Percentiles rank a stretch among this genome's conserved stretches.
phyloP scores from a whole-genome alignment of 1,140 invertebrate genomes.

The Sipha flava region DNA sequence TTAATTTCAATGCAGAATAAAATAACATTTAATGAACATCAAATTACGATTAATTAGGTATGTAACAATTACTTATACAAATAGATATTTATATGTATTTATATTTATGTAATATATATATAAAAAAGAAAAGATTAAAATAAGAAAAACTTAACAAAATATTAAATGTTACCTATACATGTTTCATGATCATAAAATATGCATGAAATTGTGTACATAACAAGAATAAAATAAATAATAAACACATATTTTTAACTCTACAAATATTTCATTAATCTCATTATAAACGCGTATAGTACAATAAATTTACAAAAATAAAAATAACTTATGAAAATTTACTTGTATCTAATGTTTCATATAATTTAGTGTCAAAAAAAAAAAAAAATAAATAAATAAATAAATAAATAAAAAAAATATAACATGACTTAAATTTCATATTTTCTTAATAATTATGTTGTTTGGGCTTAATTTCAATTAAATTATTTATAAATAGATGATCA shows the following conservation, averaged over 20 bases:
- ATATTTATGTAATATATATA: neutral
- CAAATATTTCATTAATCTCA: neutral
- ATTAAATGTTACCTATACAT: constrained; percentile 9
- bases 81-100: neutral
- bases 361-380: neutral
- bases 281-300: neutral
- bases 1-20: neutral
- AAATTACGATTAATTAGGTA: constrained; percentile 23
- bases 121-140: neutral
- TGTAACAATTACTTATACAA: constrained; percentile 2
- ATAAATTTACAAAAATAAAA: neutral
- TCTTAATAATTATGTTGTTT: neutral
- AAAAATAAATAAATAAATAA: too few relatives aligned
- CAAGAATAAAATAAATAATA: constrained; percentile 2
- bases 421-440: neutral
- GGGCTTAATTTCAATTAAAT: neutral
- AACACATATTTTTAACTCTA: neutral
- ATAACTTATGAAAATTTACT: neutral
- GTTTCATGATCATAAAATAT: neutral
- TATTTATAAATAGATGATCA: neutral
- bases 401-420: neutral
- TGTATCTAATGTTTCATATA: neutral
- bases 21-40: constrained; percentile 30
- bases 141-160: constrained; percentile 16
- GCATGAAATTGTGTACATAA: neutral